Base-by-base conservation (phyloP, 2,888 invertebrate species). In the Neuroscelio doddi region DNA sequence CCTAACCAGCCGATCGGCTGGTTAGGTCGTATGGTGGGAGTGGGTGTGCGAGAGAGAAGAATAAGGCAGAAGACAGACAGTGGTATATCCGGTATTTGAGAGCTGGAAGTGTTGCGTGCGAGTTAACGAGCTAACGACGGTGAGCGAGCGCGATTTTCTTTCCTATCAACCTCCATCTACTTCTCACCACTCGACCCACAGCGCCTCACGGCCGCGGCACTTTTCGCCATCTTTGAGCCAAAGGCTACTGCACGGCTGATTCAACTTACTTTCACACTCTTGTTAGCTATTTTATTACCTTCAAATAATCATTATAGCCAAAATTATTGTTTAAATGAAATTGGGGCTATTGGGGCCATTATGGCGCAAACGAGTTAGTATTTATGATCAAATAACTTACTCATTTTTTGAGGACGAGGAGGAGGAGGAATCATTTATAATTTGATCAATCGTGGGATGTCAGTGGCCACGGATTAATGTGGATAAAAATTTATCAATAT, bases 71-170 rank as follows among this genome's bases (percentile, higher is more conserved):
- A 73, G 71, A 72, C 70, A 72, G 72, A 72, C 76, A 76, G 78
- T 74, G 74, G 73, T 76, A 74, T 83, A 83, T 81, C 82, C 82
- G 83, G 83, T 81, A 80, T 81, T 82, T 72, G 79, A 80, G 80
- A 81, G 81, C 76, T 77, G 75, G 78, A 82, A 81, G 84, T 83
- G 83, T 83, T 84, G 84, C 84, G 84, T 83, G 84, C 82, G 77
- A 82, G 80, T 83, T 83, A 84, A 84, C 83, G 81, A 84, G 84
- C 82, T 81, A 83, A 84, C 83, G 82, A 84, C 79, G 83, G 79
- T 79, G 79, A 79, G 80, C 81, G 83, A 80, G 79, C 75, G 81
- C 83, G 84, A 84, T 83, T 84, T 83, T 83, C 83, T 82, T 81
- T 82, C 78, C 80, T 84, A 83, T 83, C 84, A 79, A 79, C 75